Conservation (phyloP, 2,888 invertebrate genomes). For the Erebia palarica region DNA sequence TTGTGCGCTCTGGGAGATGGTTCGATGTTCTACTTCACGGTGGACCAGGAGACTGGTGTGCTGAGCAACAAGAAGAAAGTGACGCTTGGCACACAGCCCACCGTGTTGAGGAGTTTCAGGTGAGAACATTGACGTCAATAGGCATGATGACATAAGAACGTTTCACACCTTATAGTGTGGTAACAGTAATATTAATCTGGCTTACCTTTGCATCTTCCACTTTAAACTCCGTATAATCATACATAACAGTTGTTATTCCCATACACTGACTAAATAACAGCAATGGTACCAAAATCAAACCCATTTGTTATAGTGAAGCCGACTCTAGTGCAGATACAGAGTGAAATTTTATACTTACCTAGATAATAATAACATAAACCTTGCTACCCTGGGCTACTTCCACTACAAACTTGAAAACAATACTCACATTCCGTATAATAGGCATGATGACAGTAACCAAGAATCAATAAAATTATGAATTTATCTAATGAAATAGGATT, state of each 20-base stretch:
- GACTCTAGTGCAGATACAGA: constrained; percentile 87
- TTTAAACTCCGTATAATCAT: not conserved
- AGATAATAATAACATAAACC: too few relatives aligned
- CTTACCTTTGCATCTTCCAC: too few relatives aligned
- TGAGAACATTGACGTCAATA: constrained; percentile 34
- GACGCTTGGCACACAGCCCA: constrained; percentile 98
- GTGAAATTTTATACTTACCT: too few relatives aligned
- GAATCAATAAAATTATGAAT: too few relatives aligned
- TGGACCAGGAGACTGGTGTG: constrained; percentile 88
- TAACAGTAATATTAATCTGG: too few relatives aligned
- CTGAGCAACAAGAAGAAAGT: constrained; percentile 96
- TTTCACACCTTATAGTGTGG: too few relatives aligned
- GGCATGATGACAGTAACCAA: too few relatives aligned
- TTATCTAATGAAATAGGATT: too few relatives aligned
- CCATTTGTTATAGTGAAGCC: constrained; percentile 87
- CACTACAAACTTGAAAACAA: too few relatives aligned
- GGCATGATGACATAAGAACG: too few relatives aligned
- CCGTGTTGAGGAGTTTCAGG: constrained; percentile 93
- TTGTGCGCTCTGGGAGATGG: constrained; percentile 98
- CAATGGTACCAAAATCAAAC: constrained; percentile 24
- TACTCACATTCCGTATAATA: too few relatives aligned
- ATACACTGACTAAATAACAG: not conserved
- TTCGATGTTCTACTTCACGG: constrained; percentile 96
- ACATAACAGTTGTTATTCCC: not conserved
- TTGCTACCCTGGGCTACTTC: too few relatives aligned